These are phyloP conservation scores for Xylota sylvarum DNA, from an alignment of 2,888 invertebrate genomes.

Conservation along the genomic window DNA sequence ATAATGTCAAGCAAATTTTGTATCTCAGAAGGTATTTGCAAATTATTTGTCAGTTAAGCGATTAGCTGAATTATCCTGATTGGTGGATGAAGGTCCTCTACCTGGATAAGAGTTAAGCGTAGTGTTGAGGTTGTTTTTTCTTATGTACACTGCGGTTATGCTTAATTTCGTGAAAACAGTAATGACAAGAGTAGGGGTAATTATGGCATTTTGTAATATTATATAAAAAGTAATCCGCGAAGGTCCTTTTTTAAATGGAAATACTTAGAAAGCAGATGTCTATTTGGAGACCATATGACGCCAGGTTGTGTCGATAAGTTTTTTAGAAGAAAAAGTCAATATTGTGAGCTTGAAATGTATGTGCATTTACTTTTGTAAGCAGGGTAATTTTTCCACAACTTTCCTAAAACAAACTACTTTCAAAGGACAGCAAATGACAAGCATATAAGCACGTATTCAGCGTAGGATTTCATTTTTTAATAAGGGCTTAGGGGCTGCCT, in stretches of 20 bases:
- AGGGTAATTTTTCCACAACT: no score
- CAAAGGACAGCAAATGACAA: no score
- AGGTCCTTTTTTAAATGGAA: background rate
- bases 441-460: no score
- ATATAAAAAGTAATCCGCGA: background rate
- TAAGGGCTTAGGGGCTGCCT: no score
- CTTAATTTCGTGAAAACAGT: background rate
- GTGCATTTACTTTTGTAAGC: no score
- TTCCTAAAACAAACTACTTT: no score
- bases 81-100: background rate
- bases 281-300: background rate
- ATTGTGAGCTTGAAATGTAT: no score
- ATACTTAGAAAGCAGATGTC: background rate
- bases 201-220: background rate
- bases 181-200: background rate
- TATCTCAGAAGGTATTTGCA: background rate
- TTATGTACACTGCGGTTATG: conserved; percentile 3
- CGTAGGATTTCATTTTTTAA: no score
- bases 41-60: background rate
- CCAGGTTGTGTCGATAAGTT: no score
- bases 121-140: conserved; percentile 2
- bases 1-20: background rate
- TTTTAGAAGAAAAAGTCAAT: no score
- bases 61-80: background rate
- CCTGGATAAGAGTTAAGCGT: background rate